Percentiles rank a stretch among this genome's conserved stretches.
Conservation (phyloP, 2,113 vertebrate genomes). For the Nothobranchius furzeri region DNA sequence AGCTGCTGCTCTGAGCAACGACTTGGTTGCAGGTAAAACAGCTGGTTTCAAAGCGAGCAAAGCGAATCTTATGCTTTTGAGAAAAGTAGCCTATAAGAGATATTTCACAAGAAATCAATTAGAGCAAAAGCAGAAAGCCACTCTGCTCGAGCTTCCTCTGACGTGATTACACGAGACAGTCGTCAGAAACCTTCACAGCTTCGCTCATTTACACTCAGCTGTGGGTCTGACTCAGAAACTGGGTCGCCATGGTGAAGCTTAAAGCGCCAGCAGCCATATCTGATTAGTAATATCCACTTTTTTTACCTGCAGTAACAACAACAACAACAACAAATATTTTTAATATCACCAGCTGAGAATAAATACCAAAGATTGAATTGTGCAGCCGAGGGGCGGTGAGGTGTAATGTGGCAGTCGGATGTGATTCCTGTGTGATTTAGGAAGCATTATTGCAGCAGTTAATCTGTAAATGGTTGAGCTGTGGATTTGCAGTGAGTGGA, state of each 20-base stretch:
- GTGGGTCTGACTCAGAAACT: conserved; percentile 67
- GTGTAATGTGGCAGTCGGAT: conserved; percentile 13
- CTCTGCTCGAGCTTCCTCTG: conserved; percentile 43
- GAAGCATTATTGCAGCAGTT: conserved; percentile 62
- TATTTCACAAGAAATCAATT: conserved; percentile 11
- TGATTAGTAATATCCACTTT: conserved; percentile 38
- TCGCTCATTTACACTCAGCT: conserved; percentile 68
- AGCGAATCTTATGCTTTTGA: conserved; percentile 11
- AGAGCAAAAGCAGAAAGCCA: conserved; percentile 26
- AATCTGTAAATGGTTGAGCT: conserved; percentile 75
- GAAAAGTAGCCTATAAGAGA: background rate
- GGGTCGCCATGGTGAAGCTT: conserved; percentile 72
- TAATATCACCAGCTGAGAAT: conserved; percentile 9
- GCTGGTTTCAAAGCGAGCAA: conserved; percentile 15
- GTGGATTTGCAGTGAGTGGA: conserved; percentile 63
- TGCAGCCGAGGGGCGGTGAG: conserved; percentile 9
- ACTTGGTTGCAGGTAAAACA: conserved; percentile 18
- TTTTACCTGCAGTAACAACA: background rate
- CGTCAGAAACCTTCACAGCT: conserved; percentile 68
- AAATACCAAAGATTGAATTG: conserved; percentile 2
- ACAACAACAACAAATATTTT: background rate
- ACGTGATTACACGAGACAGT: conserved; percentile 72
- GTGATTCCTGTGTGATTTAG: conserved; percentile 48
- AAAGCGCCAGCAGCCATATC: conserved; percentile 57
- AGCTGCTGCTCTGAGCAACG: conserved; percentile 26